Evolutionary conservation across 1,140 invertebrate genomes (phyloP), one percentile per base, ranked within the genome.

Genomic region (Chymomyza costata): DNA sequence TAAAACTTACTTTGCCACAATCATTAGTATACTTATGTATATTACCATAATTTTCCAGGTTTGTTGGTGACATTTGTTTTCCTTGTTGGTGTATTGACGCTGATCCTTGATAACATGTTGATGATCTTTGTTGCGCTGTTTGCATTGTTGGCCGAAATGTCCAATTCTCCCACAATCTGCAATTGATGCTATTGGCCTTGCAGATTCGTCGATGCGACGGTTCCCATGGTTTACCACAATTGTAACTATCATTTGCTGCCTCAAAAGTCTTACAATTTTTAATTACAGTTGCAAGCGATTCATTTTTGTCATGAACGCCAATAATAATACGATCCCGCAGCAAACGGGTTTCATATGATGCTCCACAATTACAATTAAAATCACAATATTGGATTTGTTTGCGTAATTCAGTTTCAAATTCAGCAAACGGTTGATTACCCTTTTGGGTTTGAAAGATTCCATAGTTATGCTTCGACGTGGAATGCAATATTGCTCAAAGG

Each of bases 321-420:
- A 37, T 34, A 13, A 52, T 52, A 10, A 44, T 52, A 21, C 49
- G 49, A 44, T 43, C 40, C 19, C 49, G 39, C 10, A 52, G 39
- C 49, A 52, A 43, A 15, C 39, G 13, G n/a, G 21, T 8, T 25
- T 52, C 39, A 52, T 43, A 52, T 2, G 39, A 43, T 3, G 10
- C 18, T n/a, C 49, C 39, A 41, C 49, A 52, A 18, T 18, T 28
- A 19, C 38, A 52, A 3, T 25, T 35, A 21, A 52, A 52, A 8
- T 52, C 30, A 37, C 49, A 52, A 17, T 10, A 16, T 2, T 8
- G 25, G 14, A 43, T 6, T 28, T 52, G 49, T 8, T 13, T 43
- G 3, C 44, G 25, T 8, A 48, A 18, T 32, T 45, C 41, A 53
- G 56, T 43, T 61, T 65, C 10, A 85, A 41, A 43, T 49, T 50